Percentiles rank a stretch among this genome's conserved stretches.
Conservation (phyloP, 1,140 invertebrate genomes). For the Radopholus similis region DNA sequence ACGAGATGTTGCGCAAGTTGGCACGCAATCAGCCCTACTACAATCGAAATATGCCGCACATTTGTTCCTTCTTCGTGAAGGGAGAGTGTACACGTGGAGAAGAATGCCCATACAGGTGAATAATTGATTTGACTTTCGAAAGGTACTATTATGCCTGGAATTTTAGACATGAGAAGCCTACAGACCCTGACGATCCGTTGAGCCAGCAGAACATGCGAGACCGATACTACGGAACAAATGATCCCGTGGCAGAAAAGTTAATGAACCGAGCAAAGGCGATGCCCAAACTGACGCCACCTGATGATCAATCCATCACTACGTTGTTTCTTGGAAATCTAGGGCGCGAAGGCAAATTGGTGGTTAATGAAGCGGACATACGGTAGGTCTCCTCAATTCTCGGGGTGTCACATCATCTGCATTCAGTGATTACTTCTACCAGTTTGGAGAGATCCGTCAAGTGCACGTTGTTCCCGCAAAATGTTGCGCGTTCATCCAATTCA, state of each 20-base stretch:
- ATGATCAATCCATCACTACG: conserved; percentile 92
- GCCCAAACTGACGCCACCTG: conserved; percentile 88
- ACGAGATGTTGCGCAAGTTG: conserved; percentile 84
- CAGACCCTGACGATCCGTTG: conserved; percentile 96
- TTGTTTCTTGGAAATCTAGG: conserved; percentile 89
- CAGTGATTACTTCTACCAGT: conserved; percentile 90
- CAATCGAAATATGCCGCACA: conserved; percentile 94
- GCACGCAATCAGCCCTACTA: conserved; percentile 96
- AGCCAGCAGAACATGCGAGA: conserved; percentile 99
- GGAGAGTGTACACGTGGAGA: conserved; percentile 97
- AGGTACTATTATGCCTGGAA: conserved; percentile 18
- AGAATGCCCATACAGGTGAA: conserved; percentile 85
- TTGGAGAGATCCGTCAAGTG: conserved; percentile 91
- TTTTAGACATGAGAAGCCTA: conserved; percentile 89
- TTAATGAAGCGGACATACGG: conserved; percentile 84
- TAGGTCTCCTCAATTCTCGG: conserved; percentile 48
- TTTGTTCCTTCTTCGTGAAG: conserved; percentile 99
- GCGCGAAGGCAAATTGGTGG: conserved; percentile 66
- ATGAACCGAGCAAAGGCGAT: conserved; percentile 82
- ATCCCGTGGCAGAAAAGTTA: conserved; percentile 78
- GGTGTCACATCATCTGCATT: conserved; percentile 21
- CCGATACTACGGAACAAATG: conserved; percentile 93
- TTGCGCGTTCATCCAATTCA: conserved; percentile 96
- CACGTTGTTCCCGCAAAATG: conserved; percentile 86
- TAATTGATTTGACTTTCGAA: conserved; percentile 2